These are phyloP conservation scores for Chiroxiphia lanceolata DNA, from an alignment of 2,797 vertebrate species.

Conservation along the genomic window DNA sequence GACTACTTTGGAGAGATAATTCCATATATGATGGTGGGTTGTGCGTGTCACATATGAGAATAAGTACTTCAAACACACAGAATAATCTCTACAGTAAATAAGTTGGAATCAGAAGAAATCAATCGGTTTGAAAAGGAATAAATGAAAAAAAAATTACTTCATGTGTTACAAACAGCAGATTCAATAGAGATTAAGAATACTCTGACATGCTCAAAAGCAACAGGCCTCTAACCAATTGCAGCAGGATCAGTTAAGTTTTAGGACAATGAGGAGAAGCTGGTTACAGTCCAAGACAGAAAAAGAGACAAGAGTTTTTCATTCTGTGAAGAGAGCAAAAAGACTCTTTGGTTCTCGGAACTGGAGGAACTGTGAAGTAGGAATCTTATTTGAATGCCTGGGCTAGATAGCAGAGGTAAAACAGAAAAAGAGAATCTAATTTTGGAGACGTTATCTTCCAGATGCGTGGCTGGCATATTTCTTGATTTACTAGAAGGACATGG, in stretches of 20 bases:
- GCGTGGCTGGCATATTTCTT: neutral
- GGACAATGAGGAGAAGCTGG: neutral
- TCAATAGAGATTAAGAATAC: neutral
- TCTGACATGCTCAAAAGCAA: neutral
- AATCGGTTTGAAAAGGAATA: neutral
- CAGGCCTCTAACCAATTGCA: neutral
- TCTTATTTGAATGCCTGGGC: neutral
- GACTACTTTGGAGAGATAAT: neutral
- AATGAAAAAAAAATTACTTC: neutral
- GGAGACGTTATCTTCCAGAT: neutral
- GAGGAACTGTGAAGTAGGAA: neutral
- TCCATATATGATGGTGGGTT: neutral
- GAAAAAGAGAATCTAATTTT: neutral
- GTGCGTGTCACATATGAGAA: neutral
- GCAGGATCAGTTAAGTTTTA: neutral
- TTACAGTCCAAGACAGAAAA: neutral
- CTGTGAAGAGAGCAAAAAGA: neutral
- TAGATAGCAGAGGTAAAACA: neutral
- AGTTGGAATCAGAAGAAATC: neutral
- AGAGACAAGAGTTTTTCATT: neutral
- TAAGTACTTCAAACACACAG: neutral
- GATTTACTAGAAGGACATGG: neutral
- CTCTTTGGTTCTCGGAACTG: accelerated
- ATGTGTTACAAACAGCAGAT: neutral
- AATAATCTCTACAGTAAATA: neutral